A percentile compares a stretch with the other conserved stretches of the same genome.
Evolutionary conservation across 2,113 vertebrate genomes (phyloP).

Genomic region (Puma concolor): DNA sequence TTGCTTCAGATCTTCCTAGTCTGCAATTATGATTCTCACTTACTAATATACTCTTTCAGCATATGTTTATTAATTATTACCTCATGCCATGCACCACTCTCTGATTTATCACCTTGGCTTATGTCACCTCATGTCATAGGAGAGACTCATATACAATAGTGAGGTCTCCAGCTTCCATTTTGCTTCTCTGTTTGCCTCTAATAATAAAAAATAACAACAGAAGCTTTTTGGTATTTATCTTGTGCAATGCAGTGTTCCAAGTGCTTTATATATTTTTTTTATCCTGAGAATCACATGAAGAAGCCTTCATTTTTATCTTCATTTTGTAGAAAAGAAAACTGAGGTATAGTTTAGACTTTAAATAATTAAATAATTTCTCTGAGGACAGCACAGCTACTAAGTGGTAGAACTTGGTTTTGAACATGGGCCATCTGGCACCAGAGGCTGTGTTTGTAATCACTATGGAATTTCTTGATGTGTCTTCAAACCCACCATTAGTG

Average conservation of each 20-base stretch:
- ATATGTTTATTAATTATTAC: neutral
- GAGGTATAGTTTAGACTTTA: slow-evolving; percentile 10
- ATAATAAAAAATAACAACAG: neutral
- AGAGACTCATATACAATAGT: neutral
- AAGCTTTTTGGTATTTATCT: neutral
- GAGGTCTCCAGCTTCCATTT: neutral
- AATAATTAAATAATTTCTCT: neutral
- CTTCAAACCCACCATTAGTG: neutral
- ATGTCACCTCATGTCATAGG: neutral
- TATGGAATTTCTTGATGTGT: neutral
- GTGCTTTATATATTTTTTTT: neutral
- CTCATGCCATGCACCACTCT: neutral
- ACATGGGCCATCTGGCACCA: neutral
- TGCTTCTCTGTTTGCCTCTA: neutral
- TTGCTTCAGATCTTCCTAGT: neutral
- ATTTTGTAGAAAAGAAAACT: neutral
- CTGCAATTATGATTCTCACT: neutral
- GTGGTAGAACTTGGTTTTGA: neutral
- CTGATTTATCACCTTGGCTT: neutral
- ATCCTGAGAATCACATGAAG: neutral
- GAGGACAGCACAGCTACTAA: neutral
- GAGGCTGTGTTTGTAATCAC: neutral
- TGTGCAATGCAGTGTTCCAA: neutral
- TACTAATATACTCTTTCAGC: neutral
- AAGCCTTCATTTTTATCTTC: neutral